Evolutionary conservation across 2,113 vertebrate species (phyloP), one percentile per base, ranked within the genome.

Genomic region (Taurulus bubalis): DNA sequence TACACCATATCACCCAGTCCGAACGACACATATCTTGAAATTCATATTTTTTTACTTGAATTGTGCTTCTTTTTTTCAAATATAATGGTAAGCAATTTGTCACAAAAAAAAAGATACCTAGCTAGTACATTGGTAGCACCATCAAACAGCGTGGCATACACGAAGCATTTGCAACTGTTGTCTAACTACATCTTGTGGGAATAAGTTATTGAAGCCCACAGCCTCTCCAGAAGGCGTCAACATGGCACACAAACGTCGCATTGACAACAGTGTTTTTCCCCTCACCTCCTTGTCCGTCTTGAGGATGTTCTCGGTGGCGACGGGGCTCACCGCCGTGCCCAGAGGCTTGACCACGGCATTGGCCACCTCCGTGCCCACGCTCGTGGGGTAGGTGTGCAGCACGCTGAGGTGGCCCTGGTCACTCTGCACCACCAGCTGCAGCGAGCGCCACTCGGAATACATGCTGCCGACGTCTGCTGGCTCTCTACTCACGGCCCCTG

Each of bases 361-460:
- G 20, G 97, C 98, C 90, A 99, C 98, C 75, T 99, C 98, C 38
- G 96, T 96, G 38, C 97, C 98, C 91, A 98, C 97, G 0, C 58
- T 96, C 65, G 96, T 95, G 66, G 98, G 98, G 84, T 97, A 99
- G 90, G 96, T 96, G 92, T 99, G 97, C 88, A 99, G 95, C 16
- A 99, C 98, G n/a, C 98, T 99, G 86, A 97, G 96, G 86, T 98
- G 96, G 62, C 97, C 97, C 90, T 97, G 96, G 94, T 98, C 97
- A 94, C 97, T 97, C 79, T 98, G 97, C 93, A 98, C 96, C 86
- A 98, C 95, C 92, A 98, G 92, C 91, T 99, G 98, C 93, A 99
- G 95, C 42, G 98, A 98, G 92, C 97, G 96, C 98, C 98, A 99
- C 94, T 99, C 97, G 8, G 97, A 98, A 95, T 98, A 99, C 97